These are phyloP conservation scores for Oplegnathus fasciatus DNA, from an alignment of 2,113 vertebrate species.

Conservation along the genomic window DNA sequence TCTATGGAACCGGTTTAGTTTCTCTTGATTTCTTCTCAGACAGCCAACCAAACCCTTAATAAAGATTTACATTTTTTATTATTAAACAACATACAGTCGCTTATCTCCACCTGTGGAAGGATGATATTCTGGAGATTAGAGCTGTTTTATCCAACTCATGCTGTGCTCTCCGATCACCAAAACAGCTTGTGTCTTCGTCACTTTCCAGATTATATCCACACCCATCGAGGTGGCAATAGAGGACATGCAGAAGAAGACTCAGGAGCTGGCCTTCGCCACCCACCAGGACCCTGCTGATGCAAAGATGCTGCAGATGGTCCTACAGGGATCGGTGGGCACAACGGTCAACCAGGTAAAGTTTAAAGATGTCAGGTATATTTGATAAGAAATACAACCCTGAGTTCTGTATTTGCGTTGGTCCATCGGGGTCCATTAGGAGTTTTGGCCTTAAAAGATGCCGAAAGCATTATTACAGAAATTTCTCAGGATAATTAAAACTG, in stretches of 20 bases:
- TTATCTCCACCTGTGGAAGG: not conserved
- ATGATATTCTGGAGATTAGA: not conserved
- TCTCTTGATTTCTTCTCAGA: not conserved
- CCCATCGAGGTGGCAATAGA: slow-evolving; percentile 99
- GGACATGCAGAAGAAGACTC: slow-evolving; percentile 99
- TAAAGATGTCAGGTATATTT: not conserved
- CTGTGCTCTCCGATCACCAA: not conserved
- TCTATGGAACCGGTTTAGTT: not conserved
- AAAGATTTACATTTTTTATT: not conserved
- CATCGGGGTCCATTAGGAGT: too few species aligned
- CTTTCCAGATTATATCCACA: slow-evolving; percentile 92
- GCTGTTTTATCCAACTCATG: not conserved
- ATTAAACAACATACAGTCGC: not conserved
- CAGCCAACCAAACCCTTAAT: not conserved
- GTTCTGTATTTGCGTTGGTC: not conserved
- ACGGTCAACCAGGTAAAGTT: slow-evolving; percentile 95
- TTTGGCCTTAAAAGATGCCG: too few species aligned
- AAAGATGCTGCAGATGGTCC: slow-evolving; percentile 99
- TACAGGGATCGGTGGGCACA: slow-evolving; percentile 99
- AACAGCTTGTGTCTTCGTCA: not conserved
- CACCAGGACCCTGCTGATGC: slow-evolving; percentile 98
- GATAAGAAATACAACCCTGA: not conserved
- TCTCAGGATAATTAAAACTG: not conserved
- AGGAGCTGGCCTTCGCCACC: slow-evolving; percentile 97
- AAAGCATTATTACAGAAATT: too few species aligned